Conservation (phyloP, 1,140 invertebrate genomes). For the Eurytemora carolleeae region DNA sequence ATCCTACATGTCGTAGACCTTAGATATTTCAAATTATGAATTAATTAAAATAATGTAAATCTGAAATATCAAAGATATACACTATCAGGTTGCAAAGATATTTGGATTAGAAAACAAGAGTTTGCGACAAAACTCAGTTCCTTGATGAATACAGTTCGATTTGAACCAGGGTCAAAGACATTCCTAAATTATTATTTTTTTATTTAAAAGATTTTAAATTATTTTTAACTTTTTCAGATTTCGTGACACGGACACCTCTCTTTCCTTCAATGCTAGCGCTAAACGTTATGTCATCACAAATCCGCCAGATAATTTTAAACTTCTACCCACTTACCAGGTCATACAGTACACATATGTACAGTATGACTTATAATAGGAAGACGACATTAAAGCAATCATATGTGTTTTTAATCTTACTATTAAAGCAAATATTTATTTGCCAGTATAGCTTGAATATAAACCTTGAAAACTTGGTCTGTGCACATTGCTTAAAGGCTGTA, state of each 20-base stretch:
- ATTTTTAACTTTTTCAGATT: conserved; percentile 36
- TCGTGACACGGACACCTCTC: conserved; percentile 68
- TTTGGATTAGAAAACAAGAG: not conserved
- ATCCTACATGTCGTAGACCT: too few relatives aligned
- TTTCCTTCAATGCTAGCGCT: conserved; percentile 85
- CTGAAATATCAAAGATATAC: not conserved
- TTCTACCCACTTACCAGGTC: conserved; percentile 91
- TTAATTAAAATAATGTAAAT: not conserved
- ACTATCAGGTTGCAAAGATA: not conserved
- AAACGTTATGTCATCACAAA: conserved; percentile 99
- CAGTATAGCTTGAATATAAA: too few relatives aligned
- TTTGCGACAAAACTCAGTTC: not conserved
- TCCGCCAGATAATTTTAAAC: conserved; percentile 85
- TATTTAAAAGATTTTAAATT: not conserved
- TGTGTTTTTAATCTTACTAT: not conserved
- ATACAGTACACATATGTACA: not conserved
- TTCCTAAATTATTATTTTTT: too few relatives aligned
- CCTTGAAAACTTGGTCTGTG: not conserved
- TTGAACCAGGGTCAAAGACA: too few relatives aligned
- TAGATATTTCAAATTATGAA: too few relatives aligned
- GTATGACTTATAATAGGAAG: not conserved
- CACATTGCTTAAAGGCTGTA: not conserved
- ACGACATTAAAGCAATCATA: not conserved
- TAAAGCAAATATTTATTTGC: not conserved
- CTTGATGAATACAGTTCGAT: not conserved